Base-by-base conservation (phyloP, 2,797 vertebrate species). In the Protosalanx chinensis region DNA sequence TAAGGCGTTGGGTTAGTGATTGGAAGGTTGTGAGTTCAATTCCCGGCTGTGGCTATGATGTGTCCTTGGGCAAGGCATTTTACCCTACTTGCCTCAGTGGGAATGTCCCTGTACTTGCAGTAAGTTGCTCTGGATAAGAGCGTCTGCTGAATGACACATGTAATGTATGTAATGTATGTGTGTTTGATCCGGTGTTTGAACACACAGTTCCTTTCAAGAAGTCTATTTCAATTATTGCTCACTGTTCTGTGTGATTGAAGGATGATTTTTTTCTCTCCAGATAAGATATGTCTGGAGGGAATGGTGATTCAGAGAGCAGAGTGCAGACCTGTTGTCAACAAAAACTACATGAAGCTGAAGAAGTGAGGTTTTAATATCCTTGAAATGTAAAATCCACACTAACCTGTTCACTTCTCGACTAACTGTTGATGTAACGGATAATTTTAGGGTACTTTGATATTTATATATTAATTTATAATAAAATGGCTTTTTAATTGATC, bases 331-430 rank as follows among this genome's bases (percentile, higher is more conserved):
- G 94, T 93, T 79, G 93, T 93, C 88, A 95, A 84, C 81, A 95
- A 96, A 82, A 94, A 89, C 87, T 97, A 96, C 78, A 95, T 97
- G 95, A 95, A 93, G 81, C 86, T 97, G 74, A 98, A 97, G 86
- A 95, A 94, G 95, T 97, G 20, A 29, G 58, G 58, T 27, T 23
- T 60, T 60, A 23, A 58, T 23, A n/a, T 29, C 4, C 18, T 27
- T 46, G 3, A 56, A 56, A 16, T 16, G 15, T 13, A 2, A 13
- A 16, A n/a, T n/a, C 4, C 2, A 16, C 15, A 5, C 18, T n/a
- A 56, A n/a, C 51, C 51, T 56, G 51, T 7, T 6, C 49, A 37
- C 35, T 37, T 37, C 16, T 13, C 8, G 51, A 56, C 18, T 56
- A 29, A 23, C 20, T 60, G 58, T 60, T 60, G 58, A 27, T 60